phyloP scores from a whole-genome alignment of 2,113 vertebrate species.

The Ochotona princeps region DNA sequence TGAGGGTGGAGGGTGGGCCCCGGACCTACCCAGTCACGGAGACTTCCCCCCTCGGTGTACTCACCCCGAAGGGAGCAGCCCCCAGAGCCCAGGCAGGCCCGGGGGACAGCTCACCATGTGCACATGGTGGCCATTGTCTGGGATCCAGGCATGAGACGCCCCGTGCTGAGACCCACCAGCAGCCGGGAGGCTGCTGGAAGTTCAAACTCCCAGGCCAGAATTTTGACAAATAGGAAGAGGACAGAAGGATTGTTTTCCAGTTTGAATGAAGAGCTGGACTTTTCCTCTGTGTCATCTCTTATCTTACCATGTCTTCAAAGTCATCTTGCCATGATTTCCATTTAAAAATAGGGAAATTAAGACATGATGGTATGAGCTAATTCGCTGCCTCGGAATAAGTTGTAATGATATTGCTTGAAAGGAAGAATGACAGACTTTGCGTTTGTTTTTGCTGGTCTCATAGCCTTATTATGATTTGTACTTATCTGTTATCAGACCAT shows the following conservation, averaged over 20 bases:
- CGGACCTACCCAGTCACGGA: no score
- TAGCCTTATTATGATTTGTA: slow-evolving; percentile 10
- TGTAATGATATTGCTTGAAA: background rate
- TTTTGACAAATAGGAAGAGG: slow-evolving; percentile 14
- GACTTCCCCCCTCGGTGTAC: no score
- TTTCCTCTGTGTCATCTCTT: background rate
- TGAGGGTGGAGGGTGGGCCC: no score
- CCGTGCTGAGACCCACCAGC: no score
- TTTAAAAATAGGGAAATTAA: slow-evolving; percentile 28
- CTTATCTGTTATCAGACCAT: background rate
- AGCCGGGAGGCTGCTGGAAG: no score
- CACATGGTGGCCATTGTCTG: no score
- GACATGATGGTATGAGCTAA: background rate
- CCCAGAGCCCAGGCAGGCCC: no score
- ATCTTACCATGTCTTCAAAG: background rate
- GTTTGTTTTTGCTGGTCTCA: background rate
- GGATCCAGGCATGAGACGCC: no score
- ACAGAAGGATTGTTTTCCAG: background rate
- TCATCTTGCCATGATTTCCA: background rate
- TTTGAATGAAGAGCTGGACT: background rate
- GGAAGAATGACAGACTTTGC: background rate
- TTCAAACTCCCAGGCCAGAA: no score
- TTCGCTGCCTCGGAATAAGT: background rate
- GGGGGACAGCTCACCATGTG: no score
- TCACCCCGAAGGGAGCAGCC: no score